Base-by-base conservation (phyloP, 1,140 invertebrate species). In the Calephelis virginiensis region DNA sequence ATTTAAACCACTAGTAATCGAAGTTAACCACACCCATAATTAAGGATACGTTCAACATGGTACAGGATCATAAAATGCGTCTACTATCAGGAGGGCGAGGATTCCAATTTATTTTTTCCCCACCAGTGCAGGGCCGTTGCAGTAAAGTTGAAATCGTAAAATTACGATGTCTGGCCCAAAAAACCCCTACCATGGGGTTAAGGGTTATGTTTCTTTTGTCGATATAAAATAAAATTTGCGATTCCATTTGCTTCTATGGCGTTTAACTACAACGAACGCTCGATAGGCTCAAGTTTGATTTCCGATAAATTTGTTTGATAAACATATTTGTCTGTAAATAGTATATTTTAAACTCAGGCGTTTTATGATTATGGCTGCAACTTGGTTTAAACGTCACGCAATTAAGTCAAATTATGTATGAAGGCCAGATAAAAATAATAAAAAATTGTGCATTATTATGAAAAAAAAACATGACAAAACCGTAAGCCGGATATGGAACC, bases 51-150 rank as follows among this genome's bases (percentile, higher is more conserved):
- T 72, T 67, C 69, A 60, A 60, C 69, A 71, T 70, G 68, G 48
- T 50, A 50, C 72, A 62, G 60, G 67, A 71, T 81, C 83, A 74
- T 83, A 86, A 86, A 84, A 78, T 68, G 74, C 69, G 68, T 70
- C 63, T 61, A 59, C 68, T 80, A 81, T 78, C 75, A 70, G 66
- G 76, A 82, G 83, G 86, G 83, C 79, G 85, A 79, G 75, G 80
- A 77, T 81, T 82, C 84, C 85, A 89, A 89, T 89, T 89, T 89
- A 89, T 89, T 89, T 89, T 87, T 89, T 88, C 83, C 82, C 84
- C 83, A 76, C 73, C 75, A 79, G 73, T 85, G 84, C 86, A 85
- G 80, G 78, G 81, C 77, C 69, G 78, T 67, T 87, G 83, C 85
- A 89, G 81, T 89, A 85, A 89, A 87, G 71, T 81, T 71, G 69